Base-by-base conservation (phyloP, 2,888 invertebrate genomes). In the Gymnosoma rotundatum region DNA sequence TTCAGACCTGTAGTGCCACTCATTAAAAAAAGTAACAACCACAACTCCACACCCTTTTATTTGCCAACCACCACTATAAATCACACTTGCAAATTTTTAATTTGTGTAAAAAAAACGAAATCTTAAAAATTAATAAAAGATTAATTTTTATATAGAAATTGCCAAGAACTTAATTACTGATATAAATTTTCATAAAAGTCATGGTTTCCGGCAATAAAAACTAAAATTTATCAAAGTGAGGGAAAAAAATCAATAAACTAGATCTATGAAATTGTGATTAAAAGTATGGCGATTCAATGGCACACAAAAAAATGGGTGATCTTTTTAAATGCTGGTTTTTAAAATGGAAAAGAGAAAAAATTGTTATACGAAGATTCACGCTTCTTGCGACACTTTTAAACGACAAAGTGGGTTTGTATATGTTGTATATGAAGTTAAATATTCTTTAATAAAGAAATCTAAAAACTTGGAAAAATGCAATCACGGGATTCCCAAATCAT, bases 41-140 rank as follows among this genome's bases (percentile, higher is more conserved):
- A 72, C 25, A 58, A 79, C 58, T 81, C 69, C 81, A 70, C 81
- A 64, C 81, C 80, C 81, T 75, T 66, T 81, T 75, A 32, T 70
- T 70, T 20, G 48, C 56, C 20, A 74, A 74, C 64, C 32, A 32
- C 32, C 14, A 58, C 25, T 58, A 75, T 81, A 81, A 81, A 75
- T 81, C 69, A 75, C 42, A 61, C 18, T 81, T 56, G 5, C n/a
- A 50, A 64, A 54, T 52, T 74, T 80, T 58, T 56, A 67, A 66
- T 76, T 76, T 66, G 3, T 58, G n/a, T 67, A 48, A 48, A 56
- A 18, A 42, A 73, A 36, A 50, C 1, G 21, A 12, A 42, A 42
- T 12, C 25, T 21, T 56, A 45, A 56, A 5, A 25, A n/a, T 48
- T 36, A 7, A 16, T 69, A n/a, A n/a, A n/a, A n/a, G n/a, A n/a